Evolutionary conservation across 2,113 vertebrate species (phyloP), one percentile per base, ranked within the genome.

Genomic region (Aix galericulata): DNA sequence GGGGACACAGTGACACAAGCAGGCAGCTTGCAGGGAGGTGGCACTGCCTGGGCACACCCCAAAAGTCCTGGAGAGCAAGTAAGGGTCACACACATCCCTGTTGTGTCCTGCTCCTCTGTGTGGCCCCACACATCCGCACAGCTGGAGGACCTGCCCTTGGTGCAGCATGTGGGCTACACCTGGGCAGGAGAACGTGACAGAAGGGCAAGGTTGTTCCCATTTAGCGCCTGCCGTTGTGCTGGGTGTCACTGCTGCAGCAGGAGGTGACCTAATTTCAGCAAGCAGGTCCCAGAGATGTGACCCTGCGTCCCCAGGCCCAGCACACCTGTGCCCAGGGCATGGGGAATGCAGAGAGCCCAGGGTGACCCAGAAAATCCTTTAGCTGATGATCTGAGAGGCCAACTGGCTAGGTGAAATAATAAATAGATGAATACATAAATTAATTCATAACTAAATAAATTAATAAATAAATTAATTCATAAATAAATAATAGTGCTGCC

Each of bases 201-300:
- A 75, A 86, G 63, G 31, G 48, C 60, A 94, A 94, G 95, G 87
- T 92, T 62, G 53, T 34, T 68, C 16, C 27, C 64, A 59, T 63
- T 53, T 93, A 62, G 72, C 66, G 86, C 56, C 85, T 86, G 86
- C 85, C 89, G 75, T 91, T 94, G 92, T 85, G 66, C 80, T 6
- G 9, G 34, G 36, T 77, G 50, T 62, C 56, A 62, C 46, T 93
- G 91, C 76, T 90, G 55, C 69, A 71, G 50, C 71, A 91, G 71
- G 66, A 93, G 69, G 75, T 95, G 92, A 95, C 96, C 97, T 66
- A 97, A 34, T 93, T 97, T 91, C 75, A 56, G 31, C 36, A 13
- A 85, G 11, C 8, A 56, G 16, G 36, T 84, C 86, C 59, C 2
- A 2, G 74, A 89, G 68, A 84, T 79, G 69, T 75, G 63, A 78